phyloP scores from a whole-genome alignment of 2,888 invertebrate species.

The Oconnorella tubifera region DNA sequence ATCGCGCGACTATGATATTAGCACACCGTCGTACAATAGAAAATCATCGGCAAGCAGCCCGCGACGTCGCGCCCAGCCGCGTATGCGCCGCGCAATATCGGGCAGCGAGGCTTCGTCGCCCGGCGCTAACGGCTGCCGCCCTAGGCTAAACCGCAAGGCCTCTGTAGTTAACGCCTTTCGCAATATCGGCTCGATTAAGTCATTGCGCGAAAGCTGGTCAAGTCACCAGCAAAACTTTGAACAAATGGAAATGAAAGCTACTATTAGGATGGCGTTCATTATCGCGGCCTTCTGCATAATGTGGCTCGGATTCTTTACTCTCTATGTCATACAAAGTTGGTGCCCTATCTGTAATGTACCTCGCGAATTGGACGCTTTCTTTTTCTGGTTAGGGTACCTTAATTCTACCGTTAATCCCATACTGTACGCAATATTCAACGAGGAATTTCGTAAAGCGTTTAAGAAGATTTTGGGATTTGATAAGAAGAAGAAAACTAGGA shows the following conservation, averaged over 20 bases:
- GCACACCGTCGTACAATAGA: too few species aligned
- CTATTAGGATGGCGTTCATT: conserved; percentile 56
- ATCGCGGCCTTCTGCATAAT: conserved; percentile 55
- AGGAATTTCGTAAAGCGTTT: conserved; percentile 54
- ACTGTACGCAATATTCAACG: conserved; percentile 55
- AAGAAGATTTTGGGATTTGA: conserved; percentile 38
- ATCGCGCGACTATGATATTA: not conserved
- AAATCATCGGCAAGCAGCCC: conserved; percentile 3
- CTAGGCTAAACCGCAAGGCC: not conserved
- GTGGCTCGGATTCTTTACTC: conserved; percentile 56
- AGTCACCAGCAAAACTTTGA: conserved; percentile 33
- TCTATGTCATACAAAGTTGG: conserved; percentile 52
- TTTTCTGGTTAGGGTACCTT: conserved; percentile 56
- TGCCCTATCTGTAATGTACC: conserved; percentile 41
- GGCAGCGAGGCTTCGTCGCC: not conserved
- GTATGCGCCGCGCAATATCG: not conserved
- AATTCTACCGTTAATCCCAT: conserved; percentile 55
- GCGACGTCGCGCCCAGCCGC: not conserved
- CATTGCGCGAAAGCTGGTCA: conserved; percentile 10
- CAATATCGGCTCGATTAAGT: conserved; percentile 6
- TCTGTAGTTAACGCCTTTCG: conserved; percentile 9
- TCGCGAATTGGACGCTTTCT: conserved; percentile 46
- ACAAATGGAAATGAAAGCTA: conserved; percentile 52
- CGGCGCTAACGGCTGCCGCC: not conserved
- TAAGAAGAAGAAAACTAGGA: not conserved